Evolutionary conservation across 2,113 vertebrate genomes (phyloP).

Genomic region (Chelonoidis abingdonii): DNA sequence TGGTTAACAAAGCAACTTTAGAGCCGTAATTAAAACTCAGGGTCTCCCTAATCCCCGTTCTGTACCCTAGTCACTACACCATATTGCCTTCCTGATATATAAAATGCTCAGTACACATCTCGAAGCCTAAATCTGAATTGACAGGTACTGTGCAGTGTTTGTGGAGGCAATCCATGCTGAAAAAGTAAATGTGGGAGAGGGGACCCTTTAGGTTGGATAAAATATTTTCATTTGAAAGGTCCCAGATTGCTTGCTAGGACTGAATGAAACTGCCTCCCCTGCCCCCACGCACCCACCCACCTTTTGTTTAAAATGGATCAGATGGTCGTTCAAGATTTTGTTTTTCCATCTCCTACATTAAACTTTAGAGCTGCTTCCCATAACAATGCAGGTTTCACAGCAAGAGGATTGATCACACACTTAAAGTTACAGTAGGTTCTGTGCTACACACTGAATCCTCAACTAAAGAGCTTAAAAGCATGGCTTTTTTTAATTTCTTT

Average conservation of each 20-base stretch:
- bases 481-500: not conserved
- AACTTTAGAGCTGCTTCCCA: not conserved
- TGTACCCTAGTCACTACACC: too few relatives aligned
- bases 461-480: not conserved
- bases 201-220: not conserved
- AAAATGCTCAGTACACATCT: not conserved
- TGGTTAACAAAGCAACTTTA: not conserved
- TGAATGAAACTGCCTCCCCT: not conserved
- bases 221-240: not conserved
- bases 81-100: not conserved
- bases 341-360: not conserved
- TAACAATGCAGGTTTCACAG: not conserved
- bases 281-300: too few relatives aligned
- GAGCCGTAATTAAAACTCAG: not conserved
- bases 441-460: not conserved
- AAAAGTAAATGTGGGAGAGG: not conserved
- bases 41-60: accelerated
- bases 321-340: too few relatives aligned
- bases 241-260: not conserved
- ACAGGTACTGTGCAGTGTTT: too few relatives aligned
- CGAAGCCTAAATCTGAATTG: not conserved
- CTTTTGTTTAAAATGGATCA: not conserved
- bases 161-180: not conserved
- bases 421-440: not conserved
- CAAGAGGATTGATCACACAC: not conserved